Base-by-base conservation (phyloP, 2,113 vertebrate genomes). In the Ellobius talpinus region DNA sequence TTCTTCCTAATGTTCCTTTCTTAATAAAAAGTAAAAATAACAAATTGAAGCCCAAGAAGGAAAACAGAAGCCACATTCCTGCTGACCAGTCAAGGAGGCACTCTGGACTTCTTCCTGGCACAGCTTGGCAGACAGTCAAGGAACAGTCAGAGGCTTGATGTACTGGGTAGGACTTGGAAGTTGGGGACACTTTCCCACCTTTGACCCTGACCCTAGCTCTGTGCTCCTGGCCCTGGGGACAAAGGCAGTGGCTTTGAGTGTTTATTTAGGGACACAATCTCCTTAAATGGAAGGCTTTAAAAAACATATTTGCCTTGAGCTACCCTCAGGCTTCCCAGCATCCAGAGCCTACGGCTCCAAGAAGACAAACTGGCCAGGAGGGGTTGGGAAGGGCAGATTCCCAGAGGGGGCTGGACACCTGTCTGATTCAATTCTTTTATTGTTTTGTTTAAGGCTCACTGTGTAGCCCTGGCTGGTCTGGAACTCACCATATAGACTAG, bases 241-340 rank as follows among this genome's bases (percentile, higher is more conserved):
- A 47, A 50, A 24, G 23, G 45, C 13, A 0, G 31, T 3, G 16
- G 14, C 26, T 90, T 52, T 13, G 70, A 78, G 72, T 87, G 87
- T 92, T 94, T 90, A 68, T 81, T 89, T 63, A 94, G 61, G 73
- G 87, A 33, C 0, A 0, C 1, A 33, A 91, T 87, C 73, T 86
- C 95, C 96, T 97, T 97, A 96, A 55, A 95, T 58, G 91, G 91
- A 68, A 17, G 91, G 14, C 42, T 45, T 90, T 89, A 31, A 1
- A 82, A 93, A 87, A 76, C 31, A n/a, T 52, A 66, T 73, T 68
- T 66, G 77, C 17, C 42, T 39, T 3, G 17, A 58, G 95, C 72
- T 55, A 23, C 55, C 72, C 52, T 68, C 63, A 39, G 31, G 31
- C 45, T 79, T 79, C 70, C 45, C 52, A 55, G 7, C 1, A 31